A percentile compares a stretch with the other conserved stretches of the same genome.
phyloP scores from a whole-genome alignment of 2,888 invertebrate genomes.

The Timandra comae region DNA sequence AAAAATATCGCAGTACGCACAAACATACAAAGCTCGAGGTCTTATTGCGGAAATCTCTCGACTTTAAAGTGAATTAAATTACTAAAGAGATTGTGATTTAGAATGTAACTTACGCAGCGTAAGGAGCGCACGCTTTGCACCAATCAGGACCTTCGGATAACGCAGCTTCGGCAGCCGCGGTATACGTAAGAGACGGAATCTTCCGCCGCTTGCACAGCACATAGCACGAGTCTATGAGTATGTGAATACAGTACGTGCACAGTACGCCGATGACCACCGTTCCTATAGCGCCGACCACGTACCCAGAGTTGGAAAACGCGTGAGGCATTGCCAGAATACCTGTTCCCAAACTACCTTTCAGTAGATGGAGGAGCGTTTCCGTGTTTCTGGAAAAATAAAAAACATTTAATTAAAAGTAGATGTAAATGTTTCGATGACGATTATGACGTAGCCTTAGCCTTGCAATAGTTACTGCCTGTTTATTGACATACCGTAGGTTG shows the following conservation, averaged over 20 bases:
- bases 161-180: conserved; percentile 86
- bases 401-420: no score
- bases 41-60: no score
- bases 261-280: conserved; percentile 90
- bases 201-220: conserved; percentile 76
- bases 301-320: conserved; percentile 90
- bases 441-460: no score
- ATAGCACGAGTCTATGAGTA: conserved; percentile 84
- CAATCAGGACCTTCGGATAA: conserved; percentile 84
- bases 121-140: conserved; percentile 79
- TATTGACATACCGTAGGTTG: no score
- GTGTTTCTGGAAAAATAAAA: conserved; percentile 77
- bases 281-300: conserved; percentile 86
- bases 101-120: conserved; percentile 83
- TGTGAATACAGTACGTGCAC: conserved; percentile 96
- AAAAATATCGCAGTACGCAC: no score
- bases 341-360: conserved; percentile 94
- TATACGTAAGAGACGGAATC: conserved; percentile 85
- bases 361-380: conserved; percentile 88
- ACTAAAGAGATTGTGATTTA: no score
- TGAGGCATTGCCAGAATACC: conserved; percentile 94
- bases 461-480: no score
- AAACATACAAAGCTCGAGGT: no score
- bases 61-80: no score
- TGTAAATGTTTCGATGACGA: no score